Evolutionary conservation across 2,113 vertebrate species (phyloP).

Genomic region (Ibidorhyncha struthersii): DNA sequence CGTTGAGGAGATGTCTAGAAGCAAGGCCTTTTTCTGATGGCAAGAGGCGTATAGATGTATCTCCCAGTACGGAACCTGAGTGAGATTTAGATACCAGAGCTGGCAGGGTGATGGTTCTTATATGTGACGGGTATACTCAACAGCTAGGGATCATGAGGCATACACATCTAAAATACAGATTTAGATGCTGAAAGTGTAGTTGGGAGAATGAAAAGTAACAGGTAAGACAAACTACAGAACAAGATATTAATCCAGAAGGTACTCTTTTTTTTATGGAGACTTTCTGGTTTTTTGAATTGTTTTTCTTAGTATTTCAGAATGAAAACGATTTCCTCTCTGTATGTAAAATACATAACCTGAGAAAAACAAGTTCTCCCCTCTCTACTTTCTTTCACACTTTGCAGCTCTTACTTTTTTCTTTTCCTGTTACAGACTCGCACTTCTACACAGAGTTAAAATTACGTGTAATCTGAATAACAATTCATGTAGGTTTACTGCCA

Average conservation of each 20-base stretch:
- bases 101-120: not conserved
- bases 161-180: not conserved
- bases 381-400: not conserved
- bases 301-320: not conserved
- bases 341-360: not conserved
- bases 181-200: not conserved
- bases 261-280: not conserved
- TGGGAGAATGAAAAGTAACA: not conserved
- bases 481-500: not conserved
- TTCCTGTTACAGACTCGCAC: not conserved
- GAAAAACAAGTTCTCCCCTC: not conserved
- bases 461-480: not conserved
- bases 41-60: not conserved
- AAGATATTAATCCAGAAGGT: not conserved
- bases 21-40: not conserved
- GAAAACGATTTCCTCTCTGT: not conserved
- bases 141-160: not conserved
- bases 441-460: not conserved
- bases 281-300: not conserved
- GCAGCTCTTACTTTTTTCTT: not conserved
- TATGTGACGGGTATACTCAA: not conserved
- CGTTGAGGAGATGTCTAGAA: not conserved
- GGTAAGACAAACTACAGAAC: not conserved
- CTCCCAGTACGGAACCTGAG: not conserved
- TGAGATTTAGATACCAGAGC: not conserved